Conservation (phyloP, 1,140 invertebrate genomes). For the Marisa cornuarietis region DNA sequence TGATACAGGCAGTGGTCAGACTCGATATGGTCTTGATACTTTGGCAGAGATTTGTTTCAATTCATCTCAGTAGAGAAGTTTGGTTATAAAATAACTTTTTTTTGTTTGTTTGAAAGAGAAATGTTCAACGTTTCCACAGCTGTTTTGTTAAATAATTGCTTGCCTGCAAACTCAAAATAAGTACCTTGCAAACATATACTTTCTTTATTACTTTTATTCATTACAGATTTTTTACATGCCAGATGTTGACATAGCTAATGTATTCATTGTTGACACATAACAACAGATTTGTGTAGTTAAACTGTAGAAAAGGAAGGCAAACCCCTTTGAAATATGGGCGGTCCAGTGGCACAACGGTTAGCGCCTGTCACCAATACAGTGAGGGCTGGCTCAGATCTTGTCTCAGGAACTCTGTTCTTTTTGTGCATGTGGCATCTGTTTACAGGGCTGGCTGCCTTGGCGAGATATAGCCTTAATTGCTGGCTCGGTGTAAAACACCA, state of each 20-base stretch:
- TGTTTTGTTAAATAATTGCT: neutral
- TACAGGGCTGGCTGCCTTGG: no score
- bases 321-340: no score
- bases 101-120: neutral
- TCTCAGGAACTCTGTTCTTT: no score
- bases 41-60: slow-evolving; percentile 20
- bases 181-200: neutral
- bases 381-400: no score
- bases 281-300: no score
- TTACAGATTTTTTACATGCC: neutral
- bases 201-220: neutral
- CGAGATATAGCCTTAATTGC: no score
- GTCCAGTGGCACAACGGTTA: no score
- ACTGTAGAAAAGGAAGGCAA: no score
- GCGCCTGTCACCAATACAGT: no score
- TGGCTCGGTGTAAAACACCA: no score
- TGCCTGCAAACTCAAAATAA: neutral
- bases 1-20: slow-evolving; percentile 1
- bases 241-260: neutral
- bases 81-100: neutral
- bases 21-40: slow-evolving; percentile 17
- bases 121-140: neutral
- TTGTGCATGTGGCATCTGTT: no score
- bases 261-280: no score
- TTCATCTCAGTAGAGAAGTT: neutral